phyloP scores from a whole-genome alignment of 2,888 invertebrate genomes.

The Abscondita cerata region DNA sequence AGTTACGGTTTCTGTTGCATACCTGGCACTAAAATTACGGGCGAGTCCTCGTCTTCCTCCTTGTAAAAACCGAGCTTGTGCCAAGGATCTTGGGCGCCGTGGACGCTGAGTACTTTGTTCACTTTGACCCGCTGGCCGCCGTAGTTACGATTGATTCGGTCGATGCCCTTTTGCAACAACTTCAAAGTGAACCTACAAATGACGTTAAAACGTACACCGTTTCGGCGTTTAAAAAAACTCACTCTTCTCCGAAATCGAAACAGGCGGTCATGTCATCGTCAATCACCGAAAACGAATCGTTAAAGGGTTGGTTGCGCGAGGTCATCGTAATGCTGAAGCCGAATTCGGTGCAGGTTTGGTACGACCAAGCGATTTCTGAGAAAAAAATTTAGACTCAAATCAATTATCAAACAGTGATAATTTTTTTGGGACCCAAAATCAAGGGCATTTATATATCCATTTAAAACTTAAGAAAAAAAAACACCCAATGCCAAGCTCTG shows the following conservation, averaged over 20 bases:
- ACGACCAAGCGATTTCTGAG: conserved; percentile 75
- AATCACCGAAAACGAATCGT: conserved; percentile 38
- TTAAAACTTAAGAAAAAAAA: no score
- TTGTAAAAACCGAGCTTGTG: conserved; percentile 62
- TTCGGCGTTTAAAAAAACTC: conserved; percentile 17
- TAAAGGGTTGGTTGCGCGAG: conserved; percentile 68
- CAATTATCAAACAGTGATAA: neutral
- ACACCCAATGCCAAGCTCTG: no score
- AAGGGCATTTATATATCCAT: no score
- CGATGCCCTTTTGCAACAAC: conserved; percentile 66
- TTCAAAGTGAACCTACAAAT: conserved; percentile 55
- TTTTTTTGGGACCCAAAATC: no score
- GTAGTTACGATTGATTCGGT: conserved; percentile 63
- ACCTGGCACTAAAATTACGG: conserved; percentile 44
- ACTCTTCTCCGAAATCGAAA: conserved; percentile 69
- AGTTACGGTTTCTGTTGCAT: neutral
- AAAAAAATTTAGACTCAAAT: neutral
- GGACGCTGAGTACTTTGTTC: conserved; percentile 64
- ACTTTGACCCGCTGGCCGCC: conserved; percentile 62
- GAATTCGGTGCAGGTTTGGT: conserved; percentile 87
- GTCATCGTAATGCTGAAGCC: conserved; percentile 83
- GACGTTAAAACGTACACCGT: neutral
- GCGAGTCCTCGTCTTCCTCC: conserved; percentile 47
- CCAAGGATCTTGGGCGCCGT: conserved; percentile 69
- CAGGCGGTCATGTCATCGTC: conserved; percentile 74